Percentiles rank a stretch among this genome's conserved stretches.
Evolutionary conservation across 2,113 vertebrate species (phyloP).

Genomic region (Malurus alboscapulatus): DNA sequence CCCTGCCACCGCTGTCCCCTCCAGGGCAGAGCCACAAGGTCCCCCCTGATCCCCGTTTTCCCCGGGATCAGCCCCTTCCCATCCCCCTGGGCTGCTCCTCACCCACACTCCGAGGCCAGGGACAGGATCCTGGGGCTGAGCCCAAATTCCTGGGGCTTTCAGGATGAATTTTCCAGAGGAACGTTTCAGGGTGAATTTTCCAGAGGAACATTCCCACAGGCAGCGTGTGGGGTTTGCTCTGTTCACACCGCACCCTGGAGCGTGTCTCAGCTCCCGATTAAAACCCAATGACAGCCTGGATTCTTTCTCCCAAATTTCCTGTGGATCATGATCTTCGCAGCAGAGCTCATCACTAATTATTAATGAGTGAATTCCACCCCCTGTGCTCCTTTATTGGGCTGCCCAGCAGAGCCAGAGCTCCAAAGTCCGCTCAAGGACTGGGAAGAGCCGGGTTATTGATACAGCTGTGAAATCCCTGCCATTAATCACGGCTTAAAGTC

Average conservation of each 20-base stretch:
- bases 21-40: not conserved
- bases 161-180: no score
- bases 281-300: not conserved
- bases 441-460: not conserved
- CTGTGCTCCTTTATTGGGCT: not conserved
- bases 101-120: not conserved
- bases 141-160: rapidly evolving
- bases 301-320: no score
- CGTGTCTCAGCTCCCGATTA: not conserved
- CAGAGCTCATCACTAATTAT: not conserved
- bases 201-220: not conserved
- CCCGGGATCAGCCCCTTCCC: not conserved
- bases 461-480: not conserved
- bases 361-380: not conserved
- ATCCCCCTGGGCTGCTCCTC: not conserved
- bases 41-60: not conserved
- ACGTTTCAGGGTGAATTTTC: no score
- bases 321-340: not conserved
- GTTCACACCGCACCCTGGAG: not conserved
- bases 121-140: rapidly evolving
- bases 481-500: rapidly evolving
- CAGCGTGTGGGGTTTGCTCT: not conserved
- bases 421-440: not conserved
- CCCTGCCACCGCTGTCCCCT: no score
- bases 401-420: not conserved